Evolutionary conservation across 2,797 vertebrate genomes (phyloP), one percentile per base, ranked within the genome.

Genomic region (Octomys mimax): DNA sequence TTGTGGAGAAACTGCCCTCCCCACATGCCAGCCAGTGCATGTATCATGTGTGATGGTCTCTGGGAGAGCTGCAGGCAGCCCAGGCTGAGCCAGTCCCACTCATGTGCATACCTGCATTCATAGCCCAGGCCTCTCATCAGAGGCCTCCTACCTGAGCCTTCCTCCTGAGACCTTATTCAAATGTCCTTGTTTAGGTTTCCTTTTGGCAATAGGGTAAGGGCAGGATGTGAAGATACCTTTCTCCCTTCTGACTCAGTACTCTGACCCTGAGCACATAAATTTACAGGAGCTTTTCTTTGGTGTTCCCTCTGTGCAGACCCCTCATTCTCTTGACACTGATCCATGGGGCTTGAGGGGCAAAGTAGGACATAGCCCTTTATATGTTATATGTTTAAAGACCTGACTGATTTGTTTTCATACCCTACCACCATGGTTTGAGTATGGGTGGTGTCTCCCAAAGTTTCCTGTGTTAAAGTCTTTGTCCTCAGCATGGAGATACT

Each of bases 31-130:
- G 87, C 13, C 28, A 14, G 28, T 7, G 54, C 19, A 26, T 9
- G 5, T 26, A 24, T 9, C 6, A 9, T 62, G 24, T n/a, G 12
- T 75, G 22, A 19, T 0, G 1, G 54, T 64, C 73, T 79, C 22
- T 33, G 54, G 12, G 73, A 14, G n/a, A 36, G 14, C 26, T 66
- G 31, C 13, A 26, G 59, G n/a, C 54, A 77, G 1, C 18, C 3
- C 12, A 62, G 57, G 21, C 1, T 6, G 0, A 16, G 24, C 16
- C 6, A 13, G 11, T 26, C 5, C 26, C 13, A 1, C 42, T 18
- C 10, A 28, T 33, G 28, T 11, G 19, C 4, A 4, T 0, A 68
- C 39, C 49, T 90, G n/a, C 18, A 6, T 70, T 70, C n/a, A 26
- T 31, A 80, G 33, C n/a, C 11, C 22, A n/a, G 12, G 16, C 57